A percentile compares a stretch with the other conserved stretches of the same genome.
These are phyloP conservation scores for Spheniscus mendiculus DNA, from an alignment of 2,113 vertebrate species.

Conservation along the genomic window DNA sequence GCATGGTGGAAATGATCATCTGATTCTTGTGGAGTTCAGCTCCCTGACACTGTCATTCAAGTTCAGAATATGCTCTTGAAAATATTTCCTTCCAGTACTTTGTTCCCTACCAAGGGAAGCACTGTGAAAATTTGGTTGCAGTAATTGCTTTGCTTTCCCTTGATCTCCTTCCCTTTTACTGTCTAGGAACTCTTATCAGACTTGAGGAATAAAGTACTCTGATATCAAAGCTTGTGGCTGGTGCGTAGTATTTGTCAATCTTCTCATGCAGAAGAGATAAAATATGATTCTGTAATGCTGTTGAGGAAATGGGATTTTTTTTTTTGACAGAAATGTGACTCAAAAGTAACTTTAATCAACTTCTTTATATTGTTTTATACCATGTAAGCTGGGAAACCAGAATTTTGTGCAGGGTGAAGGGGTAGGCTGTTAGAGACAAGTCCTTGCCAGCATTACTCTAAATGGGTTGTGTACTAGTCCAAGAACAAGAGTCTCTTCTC, in stretches of 20 bases:
- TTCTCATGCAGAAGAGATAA: not conserved
- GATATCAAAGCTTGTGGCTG: not conserved
- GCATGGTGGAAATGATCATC: not conserved
- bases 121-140: not conserved
- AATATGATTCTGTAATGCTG: not conserved
- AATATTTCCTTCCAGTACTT: not conserved
- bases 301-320: not conserved
- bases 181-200: not conserved
- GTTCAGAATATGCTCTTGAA: not conserved
- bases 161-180: not conserved
- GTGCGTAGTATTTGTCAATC: not conserved
- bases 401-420: not conserved
- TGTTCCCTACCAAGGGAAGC: not conserved
- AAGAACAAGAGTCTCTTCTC: not conserved
- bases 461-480: not conserved
- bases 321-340: not conserved
- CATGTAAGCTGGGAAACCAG: not conserved
- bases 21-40: not conserved
- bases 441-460: not conserved
- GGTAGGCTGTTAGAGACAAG: not conserved
- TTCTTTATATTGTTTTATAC: not conserved
- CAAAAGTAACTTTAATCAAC: not conserved
- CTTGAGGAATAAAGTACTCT: not conserved
- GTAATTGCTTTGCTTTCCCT: not conserved
- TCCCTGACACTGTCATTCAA: not conserved